Evolutionary conservation across 1,140 invertebrate species (phyloP).

Genomic region (Lysiphlebus fabarum): DNA sequence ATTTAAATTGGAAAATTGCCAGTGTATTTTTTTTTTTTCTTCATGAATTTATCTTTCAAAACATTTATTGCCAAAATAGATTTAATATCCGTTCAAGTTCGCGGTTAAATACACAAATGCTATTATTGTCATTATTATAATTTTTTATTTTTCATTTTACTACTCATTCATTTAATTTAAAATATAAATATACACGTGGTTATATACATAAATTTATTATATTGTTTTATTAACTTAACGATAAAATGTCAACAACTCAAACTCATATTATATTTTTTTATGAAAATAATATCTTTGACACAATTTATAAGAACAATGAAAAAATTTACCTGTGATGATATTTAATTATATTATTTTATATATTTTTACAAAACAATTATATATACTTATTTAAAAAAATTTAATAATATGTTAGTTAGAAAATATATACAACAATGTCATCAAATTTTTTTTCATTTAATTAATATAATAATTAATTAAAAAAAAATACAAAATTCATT

Average conservation of each 20-base stretch:
- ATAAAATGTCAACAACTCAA: no score
- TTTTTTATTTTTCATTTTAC: background rate
- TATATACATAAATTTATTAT: no score
- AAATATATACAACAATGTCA: background rate
- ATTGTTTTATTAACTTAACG: no score
- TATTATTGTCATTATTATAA: conserved; percentile 18
- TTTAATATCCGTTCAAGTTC: conserved; percentile 22
- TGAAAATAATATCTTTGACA: no score
- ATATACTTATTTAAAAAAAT: background rate
- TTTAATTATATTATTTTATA: background rate
- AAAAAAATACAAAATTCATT: background rate
- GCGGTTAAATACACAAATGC: conserved; percentile 24
- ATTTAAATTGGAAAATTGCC: no score
- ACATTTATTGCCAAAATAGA: conserved; percentile 20
- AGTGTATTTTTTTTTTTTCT: no score
- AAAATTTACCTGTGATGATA: no score
- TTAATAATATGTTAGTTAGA: background rate
- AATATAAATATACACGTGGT: background rate
- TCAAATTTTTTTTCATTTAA: background rate
- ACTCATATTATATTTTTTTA: no score
- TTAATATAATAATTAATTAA: background rate
- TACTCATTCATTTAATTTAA: background rate
- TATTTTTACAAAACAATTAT: conserved; percentile 1
- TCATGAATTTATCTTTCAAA: background rate
- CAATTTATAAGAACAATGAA: no score